A percentile compares a stretch with the other conserved stretches of the same genome.
These are phyloP conservation scores for Chionomys nivalis DNA, from an alignment of 2,113 vertebrate species.

Conservation along the genomic window DNA sequence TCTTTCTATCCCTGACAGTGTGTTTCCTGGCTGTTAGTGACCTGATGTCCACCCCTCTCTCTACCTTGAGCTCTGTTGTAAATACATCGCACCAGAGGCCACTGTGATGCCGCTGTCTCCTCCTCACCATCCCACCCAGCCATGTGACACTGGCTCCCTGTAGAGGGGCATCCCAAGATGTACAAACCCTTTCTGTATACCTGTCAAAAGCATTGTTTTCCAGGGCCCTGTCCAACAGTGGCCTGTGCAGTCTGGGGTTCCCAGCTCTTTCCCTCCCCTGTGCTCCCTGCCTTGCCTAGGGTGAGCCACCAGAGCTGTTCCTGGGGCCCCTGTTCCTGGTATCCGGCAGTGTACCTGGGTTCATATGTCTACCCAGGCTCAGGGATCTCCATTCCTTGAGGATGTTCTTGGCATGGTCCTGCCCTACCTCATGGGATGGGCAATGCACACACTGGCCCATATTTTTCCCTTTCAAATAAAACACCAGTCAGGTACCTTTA, in stretches of 20 bases:
- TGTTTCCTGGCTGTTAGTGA: slow-evolving; percentile 89
- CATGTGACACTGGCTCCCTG: slow-evolving; percentile 80
- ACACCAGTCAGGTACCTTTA: slow-evolving; percentile 66
- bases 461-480: slow-evolving; percentile 67
- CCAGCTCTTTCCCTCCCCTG: neutral
- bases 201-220: slow-evolving; percentile 70
- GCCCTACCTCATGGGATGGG: slow-evolving; percentile 57
- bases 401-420: slow-evolving; percentile 68
- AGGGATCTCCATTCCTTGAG: slow-evolving; percentile 70
- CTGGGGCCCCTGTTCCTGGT: slow-evolving; percentile 10
- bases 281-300: slow-evolving; percentile 62
- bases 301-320: slow-evolving; percentile 22
- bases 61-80: slow-evolving; percentile 86
- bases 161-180: slow-evolving; percentile 79
- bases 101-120: slow-evolving; percentile 86
- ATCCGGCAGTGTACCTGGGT: slow-evolving; percentile 41
- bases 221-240: slow-evolving; percentile 41
- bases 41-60: slow-evolving; percentile 68
- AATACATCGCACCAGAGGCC: slow-evolving; percentile 88
- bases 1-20: slow-evolving; percentile 78
- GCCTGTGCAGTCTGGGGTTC: slow-evolving; percentile 48
- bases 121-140: slow-evolving; percentile 78
- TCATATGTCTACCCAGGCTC: slow-evolving; percentile 60
- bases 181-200: slow-evolving; percentile 63
- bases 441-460: slow-evolving; percentile 48